Evolutionary conservation across 2,888 invertebrate species (phyloP).

Genomic region (Meghimatium bilineatum): DNA sequence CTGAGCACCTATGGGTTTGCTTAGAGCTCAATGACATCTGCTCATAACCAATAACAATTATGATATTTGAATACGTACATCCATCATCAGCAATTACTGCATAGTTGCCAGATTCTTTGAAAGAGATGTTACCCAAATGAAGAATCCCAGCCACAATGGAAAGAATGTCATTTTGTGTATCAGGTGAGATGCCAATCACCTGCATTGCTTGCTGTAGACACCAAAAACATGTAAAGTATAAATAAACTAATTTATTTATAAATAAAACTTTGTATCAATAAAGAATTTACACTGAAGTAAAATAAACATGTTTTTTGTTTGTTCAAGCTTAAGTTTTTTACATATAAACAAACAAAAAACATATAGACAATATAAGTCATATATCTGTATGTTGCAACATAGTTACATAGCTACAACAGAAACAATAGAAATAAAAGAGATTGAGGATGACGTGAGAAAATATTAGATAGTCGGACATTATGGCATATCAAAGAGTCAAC

Average conservation of each 20-base stretch:
- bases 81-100: conserved; percentile 81
- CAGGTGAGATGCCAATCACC: conserved; percentile 81
- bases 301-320: neutral
- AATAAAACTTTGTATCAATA: neutral
- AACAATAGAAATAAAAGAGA: too few species aligned
- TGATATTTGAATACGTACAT: conserved; percentile 77
- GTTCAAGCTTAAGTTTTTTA: too few species aligned
- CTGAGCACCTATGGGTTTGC: too few species aligned
- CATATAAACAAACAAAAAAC: too few species aligned
- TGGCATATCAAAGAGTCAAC: too few species aligned
- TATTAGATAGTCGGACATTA: too few species aligned
- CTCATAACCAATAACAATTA: too few species aligned
- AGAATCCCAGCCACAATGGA: conserved; percentile 82
- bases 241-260: neutral
- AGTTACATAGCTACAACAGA: too few species aligned
- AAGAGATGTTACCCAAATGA: conserved; percentile 83
- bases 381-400: too few species aligned
- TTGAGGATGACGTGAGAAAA: too few species aligned
- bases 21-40: too few species aligned
- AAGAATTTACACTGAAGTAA: neutral
- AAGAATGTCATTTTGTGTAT: conserved; percentile 80
- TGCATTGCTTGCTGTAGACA: conserved; percentile 80
- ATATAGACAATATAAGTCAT: too few species aligned
- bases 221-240: conserved; percentile 46
- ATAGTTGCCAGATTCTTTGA: conserved; percentile 80